Evolutionary conservation across 1,140 invertebrate genomes (phyloP), one percentile per base, ranked within the genome.

Genomic region (Ptiloglossa arizonensis): DNA sequence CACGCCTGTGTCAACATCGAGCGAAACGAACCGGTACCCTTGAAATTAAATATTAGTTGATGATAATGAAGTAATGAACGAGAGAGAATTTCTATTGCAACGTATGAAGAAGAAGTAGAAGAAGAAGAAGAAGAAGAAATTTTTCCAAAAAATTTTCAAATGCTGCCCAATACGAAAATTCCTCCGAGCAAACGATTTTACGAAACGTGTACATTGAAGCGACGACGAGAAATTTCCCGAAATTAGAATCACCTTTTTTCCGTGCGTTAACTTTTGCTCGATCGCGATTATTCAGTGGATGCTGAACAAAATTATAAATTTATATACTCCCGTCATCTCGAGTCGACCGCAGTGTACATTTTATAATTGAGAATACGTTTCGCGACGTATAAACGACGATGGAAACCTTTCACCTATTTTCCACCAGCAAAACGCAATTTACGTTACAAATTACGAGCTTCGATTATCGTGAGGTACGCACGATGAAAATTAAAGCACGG

Each of bases 31-130:
- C 15, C 6, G 19, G 59, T 54, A 64, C 41, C n/a, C 71, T 73
- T 66, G 71, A 73, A 73, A 73, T 73, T 73, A 73, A 73, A 73
- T 73, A 73, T 24, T 17, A 64, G 5, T 6, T 22, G 48, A 66
- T 41, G 13, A 73, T 22, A 52, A 54, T 15, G 60, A 41, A 1
- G 41, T 24, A 5, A 17, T 52, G 24, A 38, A 19, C 27, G 44
- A 59, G 32, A 29, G 44, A 59, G 32, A 29, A n/a, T 41, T 22
- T 22, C 35, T 3, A 4, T 41, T 35, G n/a, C 41, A 9, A 24
- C 44, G 17, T 19, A 35, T 38, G 27, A 38, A 22, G 4, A 62
- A n/a, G 41, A 41, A 62, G n/a, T n/a, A 60, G 27, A 38, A 22
- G 4, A 62, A n/a, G 41, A 35, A 60, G 27, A 38, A 22, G 4